These are phyloP conservation scores for Callipepla squamata DNA, from an alignment of 2,113 vertebrate genomes.

Conservation along the genomic window DNA sequence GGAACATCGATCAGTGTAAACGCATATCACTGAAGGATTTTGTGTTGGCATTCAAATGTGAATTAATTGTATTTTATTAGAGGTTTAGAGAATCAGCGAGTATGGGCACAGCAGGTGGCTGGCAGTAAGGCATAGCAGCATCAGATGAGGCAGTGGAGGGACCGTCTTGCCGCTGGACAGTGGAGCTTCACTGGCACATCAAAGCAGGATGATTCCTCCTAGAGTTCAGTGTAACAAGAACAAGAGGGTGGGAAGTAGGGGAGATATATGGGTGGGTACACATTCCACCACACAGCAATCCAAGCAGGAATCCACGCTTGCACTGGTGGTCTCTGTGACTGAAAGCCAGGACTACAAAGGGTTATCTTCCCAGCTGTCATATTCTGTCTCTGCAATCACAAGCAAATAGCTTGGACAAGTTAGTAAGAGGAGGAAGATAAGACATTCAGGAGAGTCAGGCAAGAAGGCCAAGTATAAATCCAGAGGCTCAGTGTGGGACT, in stretches of 20 bases:
- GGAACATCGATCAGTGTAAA: slow-evolving; percentile 73
- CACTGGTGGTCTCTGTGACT: neutral
- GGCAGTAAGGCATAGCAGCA: neutral
- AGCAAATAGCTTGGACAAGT: neutral
- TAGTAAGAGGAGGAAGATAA: neutral
- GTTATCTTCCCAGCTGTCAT: neutral
- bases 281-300: neutral
- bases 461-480: slow-evolving; percentile 21
- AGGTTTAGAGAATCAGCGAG: slow-evolving; percentile 43
- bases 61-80: slow-evolving; percentile 77
- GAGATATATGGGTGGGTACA: neutral
- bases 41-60: slow-evolving; percentile 76
- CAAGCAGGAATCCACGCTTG: neutral
- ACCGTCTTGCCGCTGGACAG: neutral
- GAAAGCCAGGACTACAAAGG: neutral
- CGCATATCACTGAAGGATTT: slow-evolving; percentile 63
- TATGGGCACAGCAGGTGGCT: neutral
- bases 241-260: neutral
- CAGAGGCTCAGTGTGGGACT: neutral
- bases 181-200: neutral
- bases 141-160: neutral
- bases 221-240: neutral
- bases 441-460: neutral
- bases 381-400: neutral
- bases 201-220: neutral